phyloP scores from a whole-genome alignment of 2,888 invertebrate genomes.

The Drosophila kanekoi region DNA sequence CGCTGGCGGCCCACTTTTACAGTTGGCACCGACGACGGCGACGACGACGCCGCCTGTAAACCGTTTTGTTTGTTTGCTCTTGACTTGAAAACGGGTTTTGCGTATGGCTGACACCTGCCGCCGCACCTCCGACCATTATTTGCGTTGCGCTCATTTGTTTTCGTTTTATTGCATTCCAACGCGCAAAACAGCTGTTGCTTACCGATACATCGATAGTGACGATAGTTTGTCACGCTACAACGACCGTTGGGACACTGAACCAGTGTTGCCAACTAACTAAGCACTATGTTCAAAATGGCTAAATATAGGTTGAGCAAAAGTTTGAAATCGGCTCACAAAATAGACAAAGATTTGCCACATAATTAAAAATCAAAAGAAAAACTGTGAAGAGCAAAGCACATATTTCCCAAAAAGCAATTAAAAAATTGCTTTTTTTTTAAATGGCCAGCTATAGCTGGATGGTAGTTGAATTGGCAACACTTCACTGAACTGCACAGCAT shows the following conservation, averaged over 20 bases:
- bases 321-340: too few species aligned
- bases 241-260: too few species aligned
- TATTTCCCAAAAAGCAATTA: too few species aligned
- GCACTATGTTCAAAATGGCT: too few species aligned
- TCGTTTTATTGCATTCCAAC: constrained; percentile 25
- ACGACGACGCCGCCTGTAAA: constrained; percentile 34
- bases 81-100: constrained; percentile 55
- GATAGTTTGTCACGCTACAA: background rate
- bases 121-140: constrained; percentile 26
- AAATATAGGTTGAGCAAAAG: too few species aligned
- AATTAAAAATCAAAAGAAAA: too few species aligned
- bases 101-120: constrained; percentile 20
- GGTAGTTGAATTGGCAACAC: too few species aligned
- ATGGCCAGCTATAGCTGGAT: too few species aligned
- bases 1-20: constrained; percentile 70
- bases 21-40: constrained; percentile 41
- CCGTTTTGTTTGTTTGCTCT: constrained; percentile 73
- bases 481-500: background rate
- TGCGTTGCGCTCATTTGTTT: constrained; percentile 34
- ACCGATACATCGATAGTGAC: constrained; percentile 23
- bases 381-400: too few species aligned
- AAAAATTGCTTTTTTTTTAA: too few species aligned
- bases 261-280: too few species aligned
- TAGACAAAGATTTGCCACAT: too few species aligned
- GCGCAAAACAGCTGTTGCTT: constrained; percentile 35